Percentiles rank a stretch among this genome's conserved stretches.
phyloP scores from a whole-genome alignment of 2,113 vertebrate species.

The Alosa alosa region DNA sequence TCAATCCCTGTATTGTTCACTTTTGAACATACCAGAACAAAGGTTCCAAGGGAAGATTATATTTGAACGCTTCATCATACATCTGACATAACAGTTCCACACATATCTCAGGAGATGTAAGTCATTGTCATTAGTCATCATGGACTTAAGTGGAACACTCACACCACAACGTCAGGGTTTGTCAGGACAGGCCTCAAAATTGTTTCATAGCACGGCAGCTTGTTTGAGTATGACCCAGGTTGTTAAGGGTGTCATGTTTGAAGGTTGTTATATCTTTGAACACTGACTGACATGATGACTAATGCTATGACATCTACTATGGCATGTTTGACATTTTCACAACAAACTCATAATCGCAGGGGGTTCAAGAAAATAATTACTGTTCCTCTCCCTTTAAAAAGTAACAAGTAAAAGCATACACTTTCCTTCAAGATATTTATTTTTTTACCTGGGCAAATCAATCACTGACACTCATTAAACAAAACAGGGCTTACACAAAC shows the following conservation, averaged over 20 bases:
- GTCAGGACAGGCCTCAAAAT: not conserved
- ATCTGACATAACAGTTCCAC: not conserved
- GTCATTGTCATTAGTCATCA: not conserved
- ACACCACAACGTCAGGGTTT: not conserved
- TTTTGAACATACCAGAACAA: not conserved
- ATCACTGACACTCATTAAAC: not conserved
- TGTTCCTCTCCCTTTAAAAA: not conserved
- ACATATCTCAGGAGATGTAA: not conserved
- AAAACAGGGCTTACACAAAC: not conserved
- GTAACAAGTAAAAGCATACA: not conserved
- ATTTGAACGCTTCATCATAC: not conserved
- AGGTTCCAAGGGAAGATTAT: not conserved
- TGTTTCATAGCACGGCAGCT: not conserved
- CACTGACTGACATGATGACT: not conserved
- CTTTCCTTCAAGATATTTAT: not conserved
- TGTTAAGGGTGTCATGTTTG: not conserved
- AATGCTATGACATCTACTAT: not conserved
- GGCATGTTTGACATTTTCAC: not conserved
- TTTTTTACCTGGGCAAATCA: not conserved
- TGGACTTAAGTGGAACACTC: not conserved
- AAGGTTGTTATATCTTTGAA: not conserved
- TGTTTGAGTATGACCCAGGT: not conserved
- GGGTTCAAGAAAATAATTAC: not conserved
- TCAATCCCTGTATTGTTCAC: no score
- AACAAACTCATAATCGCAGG: not conserved